Conservation (phyloP, 2,888 invertebrate species). For the Elmis aenea region DNA sequence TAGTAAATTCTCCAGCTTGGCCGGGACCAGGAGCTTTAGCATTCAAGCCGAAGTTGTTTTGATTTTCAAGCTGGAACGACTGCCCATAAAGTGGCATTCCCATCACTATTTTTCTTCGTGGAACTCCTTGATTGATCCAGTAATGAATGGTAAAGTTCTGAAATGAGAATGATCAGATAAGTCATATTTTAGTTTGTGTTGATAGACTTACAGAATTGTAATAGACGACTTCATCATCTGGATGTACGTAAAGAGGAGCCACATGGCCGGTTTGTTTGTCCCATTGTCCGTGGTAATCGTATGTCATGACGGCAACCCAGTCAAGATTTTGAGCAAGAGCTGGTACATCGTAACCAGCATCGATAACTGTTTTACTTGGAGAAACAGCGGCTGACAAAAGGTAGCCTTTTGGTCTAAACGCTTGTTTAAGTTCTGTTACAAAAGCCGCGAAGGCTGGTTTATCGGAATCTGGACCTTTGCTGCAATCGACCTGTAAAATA, state of each 20-base stretch:
- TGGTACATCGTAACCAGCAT: constrained; percentile 78
- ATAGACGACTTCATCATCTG: constrained; percentile 73
- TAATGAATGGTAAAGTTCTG: constrained; percentile 84
- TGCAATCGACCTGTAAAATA: constrained; percentile 68
- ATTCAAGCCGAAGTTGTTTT: constrained; percentile 62
- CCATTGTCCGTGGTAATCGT: constrained; percentile 90
- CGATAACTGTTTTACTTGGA: constrained; percentile 82
- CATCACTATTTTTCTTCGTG: constrained; percentile 76
- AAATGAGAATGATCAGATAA: constrained; percentile 15
- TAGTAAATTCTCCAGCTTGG: constrained; percentile 78
- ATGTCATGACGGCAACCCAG: constrained; percentile 91
- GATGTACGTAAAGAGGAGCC: constrained; percentile 77
- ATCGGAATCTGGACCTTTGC: constrained; percentile 77
- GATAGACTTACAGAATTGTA: constrained; percentile 69
- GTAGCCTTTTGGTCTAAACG: constrained; percentile 46
- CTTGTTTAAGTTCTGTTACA: constrained; percentile 64
- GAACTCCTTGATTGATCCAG: constrained; percentile 83
- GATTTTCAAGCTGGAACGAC: constrained; percentile 66
- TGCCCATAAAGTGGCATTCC: constrained; percentile 89
- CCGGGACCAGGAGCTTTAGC: constrained; percentile 73
- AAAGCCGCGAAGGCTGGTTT: constrained; percentile 73
- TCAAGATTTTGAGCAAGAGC: constrained; percentile 70
- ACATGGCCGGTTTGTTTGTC: constrained; percentile 88
- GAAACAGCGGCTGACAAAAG: constrained; percentile 81
- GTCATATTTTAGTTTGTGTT: neutral